These are phyloP conservation scores for Mystacides longicornis DNA, from an alignment of 2,888 invertebrate species.

Conservation along the genomic window DNA sequence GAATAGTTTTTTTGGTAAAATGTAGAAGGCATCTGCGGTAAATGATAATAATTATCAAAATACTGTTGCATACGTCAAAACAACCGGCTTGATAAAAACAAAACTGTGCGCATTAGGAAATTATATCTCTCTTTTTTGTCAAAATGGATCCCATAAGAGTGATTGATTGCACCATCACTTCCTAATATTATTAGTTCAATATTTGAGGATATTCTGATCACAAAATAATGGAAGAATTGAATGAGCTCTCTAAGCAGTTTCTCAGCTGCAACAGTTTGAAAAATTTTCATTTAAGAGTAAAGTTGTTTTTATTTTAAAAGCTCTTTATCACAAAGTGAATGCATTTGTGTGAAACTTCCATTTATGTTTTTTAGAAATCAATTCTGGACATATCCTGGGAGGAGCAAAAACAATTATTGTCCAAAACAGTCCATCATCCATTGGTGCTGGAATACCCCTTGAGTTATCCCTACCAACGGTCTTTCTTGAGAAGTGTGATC, in stretches of 20 bases:
- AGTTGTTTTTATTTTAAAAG: too few species aligned
- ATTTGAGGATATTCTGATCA: neutral
- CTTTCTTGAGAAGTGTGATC: slow-evolving; percentile 60
- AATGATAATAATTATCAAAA: too few species aligned
- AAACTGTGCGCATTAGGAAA: too few species aligned
- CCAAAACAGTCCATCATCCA: slow-evolving; percentile 49
- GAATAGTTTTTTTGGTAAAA: too few species aligned
- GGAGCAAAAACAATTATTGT: slow-evolving; percentile 52
- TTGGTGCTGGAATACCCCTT: slow-evolving; percentile 54
- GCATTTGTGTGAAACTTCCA: neutral
- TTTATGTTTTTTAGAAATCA: neutral
- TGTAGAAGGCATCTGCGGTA: too few species aligned
- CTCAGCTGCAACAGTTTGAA: slow-evolving; percentile 9
- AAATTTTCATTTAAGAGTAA: slow-evolving; percentile 8
- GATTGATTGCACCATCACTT: too few species aligned
- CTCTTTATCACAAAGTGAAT: too few species aligned
- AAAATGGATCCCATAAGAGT: too few species aligned
- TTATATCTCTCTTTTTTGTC: too few species aligned
- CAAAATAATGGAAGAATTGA: slow-evolving; percentile 3
- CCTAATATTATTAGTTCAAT: neutral
- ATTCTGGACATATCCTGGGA: slow-evolving; percentile 34
- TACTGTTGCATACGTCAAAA: too few species aligned
- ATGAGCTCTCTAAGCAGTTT: slow-evolving; percentile 3
- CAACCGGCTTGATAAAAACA: too few species aligned
- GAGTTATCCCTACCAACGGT: slow-evolving; percentile 52